Percentiles rank a stretch among this genome's conserved stretches.
These are phyloP conservation scores for Colinus virginianus DNA, from an alignment of 2,113 vertebrate species.

Conservation along the genomic window DNA sequence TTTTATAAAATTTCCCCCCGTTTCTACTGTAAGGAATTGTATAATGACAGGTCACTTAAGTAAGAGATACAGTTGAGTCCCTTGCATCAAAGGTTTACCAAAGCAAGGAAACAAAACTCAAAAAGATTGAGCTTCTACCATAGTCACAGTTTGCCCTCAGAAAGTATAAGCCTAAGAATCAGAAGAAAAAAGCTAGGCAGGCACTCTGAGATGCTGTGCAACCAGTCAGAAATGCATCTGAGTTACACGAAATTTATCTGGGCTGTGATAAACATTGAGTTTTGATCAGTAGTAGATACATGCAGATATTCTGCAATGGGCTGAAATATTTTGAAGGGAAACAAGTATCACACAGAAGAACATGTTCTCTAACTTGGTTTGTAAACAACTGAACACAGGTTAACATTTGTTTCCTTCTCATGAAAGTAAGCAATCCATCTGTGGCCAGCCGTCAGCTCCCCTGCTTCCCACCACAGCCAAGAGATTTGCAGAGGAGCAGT, in stretches of 20 bases:
- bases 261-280: not conserved
- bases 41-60: not conserved
- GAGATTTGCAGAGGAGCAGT: not conserved
- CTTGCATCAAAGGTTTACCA: conserved; percentile 35
- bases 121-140: not conserved
- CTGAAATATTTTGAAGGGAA: not conserved
- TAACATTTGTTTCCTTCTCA: not conserved
- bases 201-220: not conserved
- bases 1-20: not conserved
- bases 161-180: not conserved
- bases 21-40: conserved; percentile 25
- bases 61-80: not conserved
- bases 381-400: not conserved
- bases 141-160: not conserved
- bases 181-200: not conserved
- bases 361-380: not conserved
- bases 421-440: not conserved
- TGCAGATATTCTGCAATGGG: not conserved
- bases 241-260: not conserved
- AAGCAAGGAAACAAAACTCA: not conserved
- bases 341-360: not conserved
- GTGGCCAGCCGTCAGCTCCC: too few species aligned
- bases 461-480: not conserved
- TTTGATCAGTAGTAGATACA: not conserved
- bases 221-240: not conserved